Base-by-base conservation (phyloP, 1,140 invertebrate genomes). In the Odontomachus brunneus region DNA sequence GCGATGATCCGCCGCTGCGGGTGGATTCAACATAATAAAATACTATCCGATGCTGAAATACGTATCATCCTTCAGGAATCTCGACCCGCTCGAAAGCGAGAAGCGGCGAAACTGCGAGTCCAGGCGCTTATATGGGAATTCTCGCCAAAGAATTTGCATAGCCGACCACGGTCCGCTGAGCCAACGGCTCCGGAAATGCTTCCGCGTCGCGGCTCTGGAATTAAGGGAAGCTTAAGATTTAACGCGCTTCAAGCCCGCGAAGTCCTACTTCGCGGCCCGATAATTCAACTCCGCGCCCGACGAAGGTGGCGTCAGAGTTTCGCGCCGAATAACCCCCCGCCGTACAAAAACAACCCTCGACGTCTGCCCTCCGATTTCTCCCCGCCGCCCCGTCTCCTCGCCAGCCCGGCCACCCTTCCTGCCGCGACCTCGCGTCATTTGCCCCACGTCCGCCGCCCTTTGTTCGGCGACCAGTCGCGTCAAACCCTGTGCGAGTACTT, bases 401-500 rank as follows among this genome's bases (percentile, higher is more conserved):
- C 22, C 22, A 14, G 24, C 17, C 78, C 26, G 17, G n/a, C 26
- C 12, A 12, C 38, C 19, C 63, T 75, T 59, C 33, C 80, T 67
- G 14, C 63, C 38, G 65, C 29, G 51, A 55, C 29, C 48, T 55
- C 38, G 73, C 57, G n/a, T 22, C 29, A 11, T 60, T 69, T 74
- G 76, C 65, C 62, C 49, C 83, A 59, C 66, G 60, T 15, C 59
- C 26, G 38, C 44, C 55, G 14, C 22, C 26, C 51, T 71, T 76
- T 66, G 44, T 60, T 51, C 83, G 48, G 72, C 67, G 57, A 73
- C 49, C 44, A 62, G 81, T 85, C 88, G 72, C 86, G 91, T 89
- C 87, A 91, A 90, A 88, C 73, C 87, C 78, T 85, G 38, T 11
- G 81, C 88, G 82, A 86, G 83, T 86, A 82, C 83, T 92, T 92